phyloP scores from a whole-genome alignment of 2,113 vertebrate species.

The Seriola quinqueradiata region DNA sequence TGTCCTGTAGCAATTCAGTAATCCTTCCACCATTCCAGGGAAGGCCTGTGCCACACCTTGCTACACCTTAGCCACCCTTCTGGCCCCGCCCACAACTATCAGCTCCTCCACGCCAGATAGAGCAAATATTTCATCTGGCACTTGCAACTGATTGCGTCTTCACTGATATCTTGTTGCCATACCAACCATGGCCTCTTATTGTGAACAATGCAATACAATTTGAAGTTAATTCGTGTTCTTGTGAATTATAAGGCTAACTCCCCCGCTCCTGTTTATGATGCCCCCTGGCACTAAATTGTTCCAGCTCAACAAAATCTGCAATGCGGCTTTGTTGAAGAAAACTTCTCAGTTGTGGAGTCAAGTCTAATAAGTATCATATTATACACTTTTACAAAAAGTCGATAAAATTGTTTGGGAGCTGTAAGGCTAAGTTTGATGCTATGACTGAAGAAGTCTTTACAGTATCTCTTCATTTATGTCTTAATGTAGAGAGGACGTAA shows the following conservation, averaged over 20 bases:
- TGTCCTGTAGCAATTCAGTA: too few relatives aligned
- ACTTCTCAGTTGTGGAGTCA: background rate
- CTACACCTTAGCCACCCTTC: background rate
- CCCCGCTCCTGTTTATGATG: background rate
- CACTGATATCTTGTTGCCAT: slow-evolving; percentile 30
- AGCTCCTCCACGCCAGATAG: background rate
- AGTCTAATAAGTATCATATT: background rate
- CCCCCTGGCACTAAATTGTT: background rate
- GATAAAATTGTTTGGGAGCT: background rate
- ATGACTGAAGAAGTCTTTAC: too few relatives aligned
- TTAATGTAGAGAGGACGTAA: background rate
- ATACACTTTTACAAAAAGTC: background rate
- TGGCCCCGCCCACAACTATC: background rate
- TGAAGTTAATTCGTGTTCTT: background rate
- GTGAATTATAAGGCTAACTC: slow-evolving; percentile 2
- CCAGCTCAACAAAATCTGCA: background rate
- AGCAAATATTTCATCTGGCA: slow-evolving; percentile 19
- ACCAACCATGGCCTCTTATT: slow-evolving; percentile 4
- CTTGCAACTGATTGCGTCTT: background rate
- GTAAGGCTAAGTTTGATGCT: background rate
- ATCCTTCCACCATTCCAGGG: too few relatives aligned
- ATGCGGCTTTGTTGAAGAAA: background rate
- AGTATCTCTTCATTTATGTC: too few relatives aligned
- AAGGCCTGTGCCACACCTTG: too few relatives aligned
- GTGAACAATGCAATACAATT: background rate